These are phyloP conservation scores for Sardina pilchardus DNA, from an alignment of 2,113 vertebrate genomes.

Conservation along the genomic window DNA sequence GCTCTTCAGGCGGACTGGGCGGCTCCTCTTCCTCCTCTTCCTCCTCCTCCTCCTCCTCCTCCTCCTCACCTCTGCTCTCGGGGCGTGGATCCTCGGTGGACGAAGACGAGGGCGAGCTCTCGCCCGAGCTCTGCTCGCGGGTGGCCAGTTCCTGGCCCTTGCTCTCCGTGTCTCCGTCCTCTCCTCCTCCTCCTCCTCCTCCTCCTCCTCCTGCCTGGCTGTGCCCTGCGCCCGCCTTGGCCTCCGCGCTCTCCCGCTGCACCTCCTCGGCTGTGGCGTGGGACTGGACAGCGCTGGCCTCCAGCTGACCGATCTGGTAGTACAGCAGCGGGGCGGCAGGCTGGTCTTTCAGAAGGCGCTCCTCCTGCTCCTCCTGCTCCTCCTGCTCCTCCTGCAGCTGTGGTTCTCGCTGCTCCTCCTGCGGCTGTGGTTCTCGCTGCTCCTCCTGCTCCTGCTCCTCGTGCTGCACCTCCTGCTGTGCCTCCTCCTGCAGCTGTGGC, in stretches of 20 bases:
- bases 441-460: neutral
- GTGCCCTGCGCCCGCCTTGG: conserved; percentile 28
- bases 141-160: conserved; percentile 39
- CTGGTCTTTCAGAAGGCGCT: conserved; percentile 72
- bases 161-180: conserved; percentile 31
- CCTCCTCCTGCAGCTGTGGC: neutral
- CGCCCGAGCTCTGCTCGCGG: conserved; percentile 47
- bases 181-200: conserved; percentile 26
- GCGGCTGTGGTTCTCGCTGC: neutral
- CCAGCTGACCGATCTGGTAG: conserved; percentile 82
- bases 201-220: conserved; percentile 23
- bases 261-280: conserved; percentile 52
- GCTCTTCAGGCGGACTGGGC: conserved; percentile 31
- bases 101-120: conserved; percentile 36
- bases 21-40: conserved; percentile 46
- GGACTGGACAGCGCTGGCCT: conserved; percentile 56
- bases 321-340: conserved; percentile 73
- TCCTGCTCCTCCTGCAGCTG: neutral
- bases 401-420: too few relatives aligned
- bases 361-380: neutral
- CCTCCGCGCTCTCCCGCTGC: conserved; percentile 21
- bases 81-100: conserved; percentile 41
- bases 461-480: neutral
- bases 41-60: conserved; percentile 27
- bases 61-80: conserved; percentile 37